These are phyloP conservation scores for Lichenostomus cassidix DNA, from an alignment of 2,113 vertebrate species.

Conservation along the genomic window DNA sequence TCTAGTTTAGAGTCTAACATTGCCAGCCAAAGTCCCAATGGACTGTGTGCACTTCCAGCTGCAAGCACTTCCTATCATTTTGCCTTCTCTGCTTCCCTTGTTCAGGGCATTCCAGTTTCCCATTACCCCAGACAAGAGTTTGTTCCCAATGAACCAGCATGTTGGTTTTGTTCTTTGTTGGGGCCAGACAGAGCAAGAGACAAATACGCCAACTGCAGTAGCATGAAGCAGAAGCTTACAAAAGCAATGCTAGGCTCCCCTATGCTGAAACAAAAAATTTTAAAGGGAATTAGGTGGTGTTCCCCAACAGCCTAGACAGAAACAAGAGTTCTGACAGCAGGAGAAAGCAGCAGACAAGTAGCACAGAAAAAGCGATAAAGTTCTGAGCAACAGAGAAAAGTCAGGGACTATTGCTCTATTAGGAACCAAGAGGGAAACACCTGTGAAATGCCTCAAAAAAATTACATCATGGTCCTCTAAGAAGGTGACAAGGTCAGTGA, in stretches of 20 bases:
- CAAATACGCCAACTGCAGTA: not conserved
- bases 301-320: not conserved
- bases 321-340: not conserved
- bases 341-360: not conserved
- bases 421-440: not conserved
- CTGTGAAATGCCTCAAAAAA: not conserved
- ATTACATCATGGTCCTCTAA: not conserved
- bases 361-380: not conserved
- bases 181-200: not conserved
- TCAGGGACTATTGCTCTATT: not conserved
- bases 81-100: not conserved
- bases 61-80: not conserved
- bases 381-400: not conserved
- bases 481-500: not conserved
- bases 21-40: not conserved
- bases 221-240: not conserved
- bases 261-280: not conserved
- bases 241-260: not conserved
- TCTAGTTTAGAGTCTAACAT: not conserved
- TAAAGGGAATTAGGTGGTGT: not conserved
- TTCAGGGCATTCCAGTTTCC: not conserved
- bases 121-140: not conserved
- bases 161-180: slow-evolving; percentile 13
- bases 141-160: not conserved
- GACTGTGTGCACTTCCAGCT: not conserved